Evolutionary conservation across 1,140 invertebrate species (phyloP).

Genomic region (Zaprionus nigranus): DNA sequence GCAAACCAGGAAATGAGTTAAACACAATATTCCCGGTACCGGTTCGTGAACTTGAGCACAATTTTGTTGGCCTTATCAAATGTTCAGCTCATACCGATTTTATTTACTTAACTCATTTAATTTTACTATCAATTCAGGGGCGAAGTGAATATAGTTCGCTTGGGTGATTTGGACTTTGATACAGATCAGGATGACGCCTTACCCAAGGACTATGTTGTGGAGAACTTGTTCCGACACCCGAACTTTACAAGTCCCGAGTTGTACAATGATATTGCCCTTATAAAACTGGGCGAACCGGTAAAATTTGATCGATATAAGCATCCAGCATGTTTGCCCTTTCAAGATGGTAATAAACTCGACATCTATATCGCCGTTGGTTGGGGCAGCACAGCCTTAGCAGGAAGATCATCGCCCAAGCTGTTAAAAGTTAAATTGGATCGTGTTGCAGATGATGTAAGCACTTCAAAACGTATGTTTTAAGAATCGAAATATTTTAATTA

Average conservation of each 20-base stretch:
- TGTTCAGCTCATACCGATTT: too few relatives aligned
- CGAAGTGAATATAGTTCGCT: constrained; percentile 67
- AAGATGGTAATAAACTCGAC: constrained; percentile 32
- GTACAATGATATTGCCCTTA: constrained; percentile 76
- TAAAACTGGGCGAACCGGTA: constrained; percentile 57
- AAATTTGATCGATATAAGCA: constrained; percentile 70
- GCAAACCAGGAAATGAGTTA: not conserved
- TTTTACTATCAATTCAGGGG: constrained; percentile 35
- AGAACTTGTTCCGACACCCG: constrained; percentile 54
- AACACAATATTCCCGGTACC: not conserved
- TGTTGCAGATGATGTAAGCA: constrained; percentile 45
- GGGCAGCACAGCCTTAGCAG: constrained; percentile 55
- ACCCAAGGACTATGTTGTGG: constrained; percentile 63
- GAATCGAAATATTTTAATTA: too few relatives aligned
- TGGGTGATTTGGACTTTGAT: constrained; percentile 73
- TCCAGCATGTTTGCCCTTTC: constrained; percentile 74
- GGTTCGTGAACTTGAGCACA: not conserved
- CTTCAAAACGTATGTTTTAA: too few relatives aligned
- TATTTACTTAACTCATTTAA: too few relatives aligned
- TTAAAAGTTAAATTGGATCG: constrained; percentile 85
- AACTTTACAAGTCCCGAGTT: constrained; percentile 51
- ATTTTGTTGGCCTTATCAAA: too few relatives aligned
- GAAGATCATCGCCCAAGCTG: constrained; percentile 72
- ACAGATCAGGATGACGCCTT: constrained; percentile 59
- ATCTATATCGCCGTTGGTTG: constrained; percentile 71